Percentiles rank a stretch among this genome's conserved stretches.
phyloP scores from a whole-genome alignment of 2,113 vertebrate species.

The Ailuropoda melanoleuca region DNA sequence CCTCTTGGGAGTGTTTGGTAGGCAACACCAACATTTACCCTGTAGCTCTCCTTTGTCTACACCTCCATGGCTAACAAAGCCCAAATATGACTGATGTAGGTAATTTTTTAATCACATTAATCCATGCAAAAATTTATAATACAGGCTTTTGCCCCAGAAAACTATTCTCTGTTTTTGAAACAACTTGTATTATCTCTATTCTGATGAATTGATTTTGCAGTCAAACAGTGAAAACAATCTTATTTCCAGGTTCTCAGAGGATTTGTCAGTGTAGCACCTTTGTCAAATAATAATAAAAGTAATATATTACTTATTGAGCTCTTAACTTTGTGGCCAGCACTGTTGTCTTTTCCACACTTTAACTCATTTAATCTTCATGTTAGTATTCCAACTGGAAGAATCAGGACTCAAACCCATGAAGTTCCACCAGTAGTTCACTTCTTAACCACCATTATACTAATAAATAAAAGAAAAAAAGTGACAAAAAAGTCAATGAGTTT shows the following conservation, averaged over 20 bases:
- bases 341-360: not conserved
- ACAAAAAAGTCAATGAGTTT: not conserved
- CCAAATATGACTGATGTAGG: not conserved
- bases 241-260: constrained; percentile 23
- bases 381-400: not conserved
- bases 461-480: not conserved
- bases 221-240: constrained; percentile 8
- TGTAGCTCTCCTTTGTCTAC: not conserved
- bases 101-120: not conserved
- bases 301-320: not conserved
- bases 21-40: not conserved
- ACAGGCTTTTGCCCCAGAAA: not conserved
- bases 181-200: not conserved
- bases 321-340: not conserved
- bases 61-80: not conserved
- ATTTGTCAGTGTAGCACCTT: not conserved
- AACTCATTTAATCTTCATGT: not conserved
- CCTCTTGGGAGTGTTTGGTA: not conserved
- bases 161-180: not conserved
- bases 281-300: constrained; percentile 22
- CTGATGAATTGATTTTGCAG: not conserved
- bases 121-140: not conserved
- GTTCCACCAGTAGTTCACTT: not conserved
- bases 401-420: not conserved
- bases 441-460: not conserved